A percentile compares a stretch with the other conserved stretches of the same genome.
Conservation (phyloP, 2,113 vertebrate genomes). For the Felis chaus region DNA sequence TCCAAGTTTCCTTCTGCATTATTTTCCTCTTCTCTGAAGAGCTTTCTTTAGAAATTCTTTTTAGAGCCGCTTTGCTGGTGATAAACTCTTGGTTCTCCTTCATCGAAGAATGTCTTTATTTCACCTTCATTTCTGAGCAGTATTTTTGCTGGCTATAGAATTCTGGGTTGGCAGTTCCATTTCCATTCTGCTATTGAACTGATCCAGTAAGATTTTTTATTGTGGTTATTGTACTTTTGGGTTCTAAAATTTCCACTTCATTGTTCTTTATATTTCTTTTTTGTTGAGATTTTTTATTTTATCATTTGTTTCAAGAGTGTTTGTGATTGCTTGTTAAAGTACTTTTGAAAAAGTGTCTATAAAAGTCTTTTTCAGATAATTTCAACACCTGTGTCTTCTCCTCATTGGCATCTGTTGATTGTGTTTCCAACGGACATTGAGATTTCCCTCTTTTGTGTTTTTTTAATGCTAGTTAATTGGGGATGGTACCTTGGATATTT, state of each 20-base stretch:
- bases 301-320: conserved; percentile 22
- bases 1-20: not conserved
- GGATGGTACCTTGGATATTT: not conserved
- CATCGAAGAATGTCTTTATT: not conserved
- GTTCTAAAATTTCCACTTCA: not conserved
- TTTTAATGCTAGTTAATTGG: not conserved
- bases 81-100: not conserved
- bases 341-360: not conserved
- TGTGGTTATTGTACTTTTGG: not conserved
- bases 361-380: not conserved
- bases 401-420: not conserved
- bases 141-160: not conserved
- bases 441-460: not conserved
- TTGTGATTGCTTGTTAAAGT: not conserved
- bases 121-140: not conserved
- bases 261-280: not conserved
- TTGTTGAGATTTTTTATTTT: not conserved
- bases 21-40: not conserved
- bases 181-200: not conserved
- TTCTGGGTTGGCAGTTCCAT: not conserved
- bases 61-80: not conserved
- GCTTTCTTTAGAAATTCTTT: not conserved
- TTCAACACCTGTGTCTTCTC: not conserved
- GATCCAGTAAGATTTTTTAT: not conserved
- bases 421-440: not conserved